Evolutionary conservation across 2,797 vertebrate genomes (phyloP).

Genomic region (Pseudocheirus occidentalis): DNA sequence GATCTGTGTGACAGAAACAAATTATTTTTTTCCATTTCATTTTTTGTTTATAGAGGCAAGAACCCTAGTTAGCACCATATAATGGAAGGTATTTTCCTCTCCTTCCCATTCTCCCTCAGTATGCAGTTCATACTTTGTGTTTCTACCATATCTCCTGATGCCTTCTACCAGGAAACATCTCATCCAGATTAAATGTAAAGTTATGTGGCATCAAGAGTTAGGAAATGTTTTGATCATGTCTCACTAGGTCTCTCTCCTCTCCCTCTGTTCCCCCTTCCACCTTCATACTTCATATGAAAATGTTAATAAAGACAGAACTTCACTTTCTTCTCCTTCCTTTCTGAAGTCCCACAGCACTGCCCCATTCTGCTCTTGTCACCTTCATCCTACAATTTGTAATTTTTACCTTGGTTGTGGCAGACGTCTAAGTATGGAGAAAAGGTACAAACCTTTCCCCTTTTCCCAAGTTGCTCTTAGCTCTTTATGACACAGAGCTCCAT

Average conservation of each 20-base stretch:
- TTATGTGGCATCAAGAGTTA: background rate
- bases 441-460: background rate
- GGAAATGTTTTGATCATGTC: background rate
- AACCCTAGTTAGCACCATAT: background rate
- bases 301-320: background rate
- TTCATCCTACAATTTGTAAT: background rate
- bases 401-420: background rate
- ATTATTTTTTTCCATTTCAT: background rate
- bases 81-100: background rate
- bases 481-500: background rate
- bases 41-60: background rate
- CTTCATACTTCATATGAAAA: background rate
- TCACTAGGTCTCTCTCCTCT: background rate
- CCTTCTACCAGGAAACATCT: background rate
- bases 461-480: background rate
- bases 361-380: background rate
- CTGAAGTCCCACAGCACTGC: background rate
- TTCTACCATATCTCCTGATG: background rate
- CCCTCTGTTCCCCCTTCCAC: background rate
- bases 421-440: background rate
- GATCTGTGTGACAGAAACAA: background rate
- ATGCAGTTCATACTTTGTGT: background rate
- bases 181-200: background rate
- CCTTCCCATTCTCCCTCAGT: background rate
- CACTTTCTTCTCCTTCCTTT: background rate